Percentiles rank a stretch among this genome's conserved stretches.
Evolutionary conservation across 1,140 invertebrate genomes (phyloP).

Genomic region (Calycopis cecrops): DNA sequence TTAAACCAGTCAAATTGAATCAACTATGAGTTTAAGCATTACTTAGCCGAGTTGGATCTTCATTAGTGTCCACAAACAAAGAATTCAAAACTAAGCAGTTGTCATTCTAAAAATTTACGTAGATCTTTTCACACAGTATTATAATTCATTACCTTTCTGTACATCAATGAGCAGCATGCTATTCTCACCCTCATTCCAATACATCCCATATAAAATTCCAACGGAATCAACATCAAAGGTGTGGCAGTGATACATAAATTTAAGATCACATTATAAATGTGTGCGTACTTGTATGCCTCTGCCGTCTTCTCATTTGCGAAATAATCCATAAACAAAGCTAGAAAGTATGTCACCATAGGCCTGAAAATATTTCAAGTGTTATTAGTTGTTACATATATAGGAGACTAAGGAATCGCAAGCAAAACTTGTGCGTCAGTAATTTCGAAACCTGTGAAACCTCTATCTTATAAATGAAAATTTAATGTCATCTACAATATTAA

Average conservation of each 20-base stretch:
- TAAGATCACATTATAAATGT: slow-evolving; percentile 76
- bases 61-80: too few relatives aligned
- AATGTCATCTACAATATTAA: too few relatives aligned
- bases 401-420: too few relatives aligned
- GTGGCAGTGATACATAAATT: slow-evolving; percentile 75
- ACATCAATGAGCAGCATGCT: slow-evolving; percentile 72
- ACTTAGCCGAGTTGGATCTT: too few relatives aligned
- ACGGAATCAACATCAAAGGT: slow-evolving; percentile 80
- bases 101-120: too few relatives aligned
- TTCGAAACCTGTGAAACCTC: too few relatives aligned
- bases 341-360: slow-evolving; percentile 77
- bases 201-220: slow-evolving; percentile 79
- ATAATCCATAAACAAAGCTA: slow-evolving; percentile 80
- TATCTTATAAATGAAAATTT: too few relatives aligned
- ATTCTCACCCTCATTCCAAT: slow-evolving; percentile 77
- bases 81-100: too few relatives aligned
- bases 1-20: too few relatives aligned
- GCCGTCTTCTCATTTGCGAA: slow-evolving; percentile 71
- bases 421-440: too few relatives aligned
- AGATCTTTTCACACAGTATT: too few relatives aligned
- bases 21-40: too few relatives aligned
- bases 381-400: background rate
- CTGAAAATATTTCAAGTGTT: slow-evolving; percentile 44
- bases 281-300: slow-evolving; percentile 69
- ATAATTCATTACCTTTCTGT: slow-evolving; percentile 73